A percentile compares a stretch with the other conserved stretches of the same genome.
Evolutionary conservation across 2,113 vertebrate species (phyloP).

Genomic region (Neoarius graeffei): DNA sequence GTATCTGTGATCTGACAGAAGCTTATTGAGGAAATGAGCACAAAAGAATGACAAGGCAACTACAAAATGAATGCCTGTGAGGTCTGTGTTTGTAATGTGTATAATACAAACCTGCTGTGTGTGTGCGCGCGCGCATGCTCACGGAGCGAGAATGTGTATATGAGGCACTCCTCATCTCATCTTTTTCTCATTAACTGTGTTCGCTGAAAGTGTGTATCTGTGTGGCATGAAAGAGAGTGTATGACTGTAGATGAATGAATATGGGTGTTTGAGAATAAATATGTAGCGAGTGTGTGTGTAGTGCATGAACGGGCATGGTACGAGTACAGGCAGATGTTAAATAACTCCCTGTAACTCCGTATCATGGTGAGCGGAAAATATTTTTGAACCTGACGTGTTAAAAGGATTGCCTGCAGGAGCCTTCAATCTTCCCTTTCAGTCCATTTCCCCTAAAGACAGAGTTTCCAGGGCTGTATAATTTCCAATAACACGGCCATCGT

Average conservation of each 20-base stretch:
- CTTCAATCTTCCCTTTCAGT: not conserved
- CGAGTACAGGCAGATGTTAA: conserved; percentile 7
- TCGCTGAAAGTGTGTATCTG: conserved; percentile 49
- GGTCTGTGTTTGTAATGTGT: conserved; percentile 22
- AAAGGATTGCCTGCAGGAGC: not conserved
- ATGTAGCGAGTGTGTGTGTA: not conserved
- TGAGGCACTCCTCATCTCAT: conserved; percentile 40
- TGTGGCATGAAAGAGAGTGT: conserved; percentile 18
- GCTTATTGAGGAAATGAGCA: conserved; percentile 25
- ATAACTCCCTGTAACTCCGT: not conserved
- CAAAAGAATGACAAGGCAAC: not conserved
- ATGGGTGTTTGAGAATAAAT: conserved; percentile 38
- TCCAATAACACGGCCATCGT: not conserved
- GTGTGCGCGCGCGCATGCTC: not conserved
- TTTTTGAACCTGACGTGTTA: not conserved
- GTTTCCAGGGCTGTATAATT: not conserved
- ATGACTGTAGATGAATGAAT: conserved; percentile 11
- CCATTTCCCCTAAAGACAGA: not conserved
- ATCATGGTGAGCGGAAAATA: not conserved
- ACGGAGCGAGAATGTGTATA: not conserved
- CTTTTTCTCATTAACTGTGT: conserved; percentile 46
- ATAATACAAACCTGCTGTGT: conserved; percentile 33
- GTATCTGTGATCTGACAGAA: conserved; percentile 19
- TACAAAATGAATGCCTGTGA: conserved; percentile 1
- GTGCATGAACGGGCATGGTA: not conserved